These are phyloP conservation scores for Aradophagus sp. DNA, from an alignment of 1,140 invertebrate genomes.

Conservation along the genomic window DNA sequence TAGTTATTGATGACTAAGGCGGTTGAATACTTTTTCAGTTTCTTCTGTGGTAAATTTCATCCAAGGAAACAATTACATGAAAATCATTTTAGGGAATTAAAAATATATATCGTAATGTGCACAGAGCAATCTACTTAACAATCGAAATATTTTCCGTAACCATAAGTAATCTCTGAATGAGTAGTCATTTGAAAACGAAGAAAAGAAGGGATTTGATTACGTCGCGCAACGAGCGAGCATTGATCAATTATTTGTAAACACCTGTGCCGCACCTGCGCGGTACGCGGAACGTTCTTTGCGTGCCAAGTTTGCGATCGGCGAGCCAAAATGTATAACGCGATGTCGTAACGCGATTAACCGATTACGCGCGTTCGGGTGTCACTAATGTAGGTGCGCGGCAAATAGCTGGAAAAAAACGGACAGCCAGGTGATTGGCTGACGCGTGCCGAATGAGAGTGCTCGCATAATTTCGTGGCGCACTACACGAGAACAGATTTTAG, in stretches of 20 bases:
- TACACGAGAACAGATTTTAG: slow-evolving; percentile 27
- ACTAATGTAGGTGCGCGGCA: slow-evolving; percentile 29
- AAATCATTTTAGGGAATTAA: neutral
- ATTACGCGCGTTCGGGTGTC: slow-evolving; percentile 34
- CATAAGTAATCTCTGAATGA: too few relatives aligned
- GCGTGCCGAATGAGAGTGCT: slow-evolving; percentile 43
- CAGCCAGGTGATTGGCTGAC: slow-evolving; percentile 57
- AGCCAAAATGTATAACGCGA: slow-evolving; percentile 43
- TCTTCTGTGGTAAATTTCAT: too few relatives aligned
- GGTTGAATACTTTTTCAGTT: too few relatives aligned
- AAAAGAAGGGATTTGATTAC: too few relatives aligned
- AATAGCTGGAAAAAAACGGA: slow-evolving; percentile 24
- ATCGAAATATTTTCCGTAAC: too few relatives aligned
- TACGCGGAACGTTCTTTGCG: slow-evolving; percentile 42
- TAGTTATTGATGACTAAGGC: too few relatives aligned
- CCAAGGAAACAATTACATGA: too few relatives aligned
- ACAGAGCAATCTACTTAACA: too few relatives aligned
- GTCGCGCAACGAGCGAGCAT: slow-evolving; percentile 33
- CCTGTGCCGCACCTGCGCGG: slow-evolving; percentile 45
- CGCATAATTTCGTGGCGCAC: slow-evolving; percentile 17
- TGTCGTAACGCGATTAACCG: slow-evolving; percentile 50
- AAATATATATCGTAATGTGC: neutral
- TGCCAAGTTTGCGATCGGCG: slow-evolving; percentile 20
- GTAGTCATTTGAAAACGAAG: too few relatives aligned
- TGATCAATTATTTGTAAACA: slow-evolving; percentile 46